These are phyloP conservation scores for Adelosebastes latens DNA, from an alignment of 2,797 vertebrate species.

Conservation along the genomic window DNA sequence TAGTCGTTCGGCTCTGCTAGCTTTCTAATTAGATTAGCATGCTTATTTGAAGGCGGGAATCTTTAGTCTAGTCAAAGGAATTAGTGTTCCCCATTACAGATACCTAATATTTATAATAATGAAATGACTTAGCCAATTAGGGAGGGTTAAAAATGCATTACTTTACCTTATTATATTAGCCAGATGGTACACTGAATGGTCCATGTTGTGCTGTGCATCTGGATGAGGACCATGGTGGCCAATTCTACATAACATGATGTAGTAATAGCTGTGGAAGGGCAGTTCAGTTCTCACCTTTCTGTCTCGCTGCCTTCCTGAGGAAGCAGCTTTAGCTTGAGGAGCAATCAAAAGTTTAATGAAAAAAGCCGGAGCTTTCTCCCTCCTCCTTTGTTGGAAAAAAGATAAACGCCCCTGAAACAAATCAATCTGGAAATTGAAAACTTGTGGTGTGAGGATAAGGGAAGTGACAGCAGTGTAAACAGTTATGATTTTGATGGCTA, in stretches of 20 bases:
- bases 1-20: constrained; percentile 94
- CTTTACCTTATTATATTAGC: constrained; percentile 90
- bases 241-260: constrained; percentile 75
- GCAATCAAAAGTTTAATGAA: constrained; percentile 78
- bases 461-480: constrained; percentile 69
- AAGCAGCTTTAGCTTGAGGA: constrained; percentile 70
- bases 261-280: constrained; percentile 63
- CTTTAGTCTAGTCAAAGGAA: constrained; percentile 92
- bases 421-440: constrained; percentile 83
- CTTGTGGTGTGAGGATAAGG: constrained; percentile 70
- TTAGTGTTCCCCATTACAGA: constrained; percentile 92
- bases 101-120: constrained; percentile 99
- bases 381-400: constrained; percentile 58
- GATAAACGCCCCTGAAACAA: constrained; percentile 77
- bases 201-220: constrained; percentile 83
- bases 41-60: constrained; percentile 92
- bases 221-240: constrained; percentile 83
- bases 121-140: constrained; percentile 96
- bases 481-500: constrained; percentile 84
- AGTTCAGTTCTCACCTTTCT: constrained; percentile 59
- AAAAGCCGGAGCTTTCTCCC: constrained; percentile 48
- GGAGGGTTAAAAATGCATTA: constrained; percentile 97
- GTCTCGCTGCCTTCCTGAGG: constrained; percentile 51
- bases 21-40: constrained; percentile 99
- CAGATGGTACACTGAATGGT: constrained; percentile 87